phyloP scores from a whole-genome alignment of 2,113 vertebrate genomes.

The Hippocampus barbouri region DNA sequence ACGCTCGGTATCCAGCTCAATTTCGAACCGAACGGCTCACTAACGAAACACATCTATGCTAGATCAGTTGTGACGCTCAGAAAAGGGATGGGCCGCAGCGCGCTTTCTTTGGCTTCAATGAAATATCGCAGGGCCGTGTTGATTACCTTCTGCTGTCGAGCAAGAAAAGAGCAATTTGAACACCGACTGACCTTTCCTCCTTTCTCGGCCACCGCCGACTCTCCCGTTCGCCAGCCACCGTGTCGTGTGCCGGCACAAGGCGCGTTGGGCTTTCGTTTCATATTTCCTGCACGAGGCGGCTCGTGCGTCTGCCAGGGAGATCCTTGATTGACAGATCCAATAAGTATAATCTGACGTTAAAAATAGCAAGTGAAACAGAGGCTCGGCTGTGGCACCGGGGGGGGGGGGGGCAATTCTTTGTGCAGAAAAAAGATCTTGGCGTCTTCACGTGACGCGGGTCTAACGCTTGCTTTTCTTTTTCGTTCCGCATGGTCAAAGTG shows the following conservation, averaged over 20 bases:
- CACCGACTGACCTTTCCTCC: slow-evolving; percentile 39
- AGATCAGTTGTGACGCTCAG: slow-evolving; percentile 12
- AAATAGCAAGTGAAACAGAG: slow-evolving; percentile 38
- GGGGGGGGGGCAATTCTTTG: background rate
- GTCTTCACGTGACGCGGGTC: background rate
- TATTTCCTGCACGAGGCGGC: background rate
- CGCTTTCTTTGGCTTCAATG: slow-evolving; percentile 17
- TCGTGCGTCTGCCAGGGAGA: slow-evolving; percentile 22
- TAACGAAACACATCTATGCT: slow-evolving; percentile 12
- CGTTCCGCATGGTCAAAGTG: background rate
- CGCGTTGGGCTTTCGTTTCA: background rate
- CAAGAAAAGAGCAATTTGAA: slow-evolving; percentile 34
- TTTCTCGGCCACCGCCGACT: slow-evolving; percentile 4
- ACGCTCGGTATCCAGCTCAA: background rate
- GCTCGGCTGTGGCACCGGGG: slow-evolving; percentile 7
- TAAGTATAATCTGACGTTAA: slow-evolving; percentile 30
- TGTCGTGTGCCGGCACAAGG: slow-evolving; percentile 3
- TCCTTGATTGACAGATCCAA: slow-evolving; percentile 25
- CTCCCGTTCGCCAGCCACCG: background rate
- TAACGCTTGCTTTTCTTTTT: background rate
- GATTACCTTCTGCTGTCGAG: slow-evolving; percentile 33
- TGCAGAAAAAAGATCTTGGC: background rate
- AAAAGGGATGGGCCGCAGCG: slow-evolving; percentile 17
- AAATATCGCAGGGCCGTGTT: slow-evolving; percentile 35
- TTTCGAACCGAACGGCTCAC: background rate